phyloP scores from a whole-genome alignment of 2,113 vertebrate species.

The Dunckerocampus dactyliophorus region DNA sequence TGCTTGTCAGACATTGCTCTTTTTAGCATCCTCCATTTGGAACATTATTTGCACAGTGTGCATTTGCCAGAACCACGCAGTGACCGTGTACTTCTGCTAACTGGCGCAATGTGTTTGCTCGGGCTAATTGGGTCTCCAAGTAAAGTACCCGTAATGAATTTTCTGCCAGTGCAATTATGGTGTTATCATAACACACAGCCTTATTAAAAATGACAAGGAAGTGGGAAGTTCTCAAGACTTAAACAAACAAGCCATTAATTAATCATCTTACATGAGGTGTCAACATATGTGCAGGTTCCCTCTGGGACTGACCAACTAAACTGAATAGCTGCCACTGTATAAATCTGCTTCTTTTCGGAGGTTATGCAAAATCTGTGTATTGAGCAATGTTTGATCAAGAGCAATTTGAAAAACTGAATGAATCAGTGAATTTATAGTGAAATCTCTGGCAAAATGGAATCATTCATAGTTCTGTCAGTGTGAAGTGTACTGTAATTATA shows the following conservation, averaged over 20 bases:
- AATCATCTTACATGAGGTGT: conserved; percentile 6
- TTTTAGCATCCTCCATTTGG: conserved; percentile 34
- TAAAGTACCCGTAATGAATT: conserved; percentile 44
- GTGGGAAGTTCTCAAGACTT: neutral
- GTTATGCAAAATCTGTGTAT: too few species aligned
- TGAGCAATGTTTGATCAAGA: neutral
- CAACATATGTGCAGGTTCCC: conserved; percentile 4
- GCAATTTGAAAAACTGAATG: too few species aligned
- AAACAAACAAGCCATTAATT: conserved; percentile 6
- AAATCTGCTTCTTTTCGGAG: neutral
- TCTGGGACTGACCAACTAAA: conserved; percentile 3
- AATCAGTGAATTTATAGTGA: too few species aligned
- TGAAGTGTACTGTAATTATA: too few species aligned
- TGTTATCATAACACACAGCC: conserved; percentile 32
- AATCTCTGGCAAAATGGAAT: too few species aligned
- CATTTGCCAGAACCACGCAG: conserved; percentile 14
- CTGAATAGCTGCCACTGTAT: neutral
- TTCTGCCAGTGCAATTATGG: conserved; percentile 31
- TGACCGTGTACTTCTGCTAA: conserved; percentile 42
- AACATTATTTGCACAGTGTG: conserved; percentile 26
- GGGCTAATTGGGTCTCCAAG: conserved; percentile 62
- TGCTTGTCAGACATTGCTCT: conserved; percentile 31
- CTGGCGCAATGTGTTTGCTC: conserved; percentile 47
- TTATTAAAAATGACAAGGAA: conserved; percentile 22
- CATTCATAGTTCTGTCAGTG: too few species aligned